A percentile compares a stretch with the other conserved stretches of the same genome.
These are phyloP conservation scores for Hermatobates lingyangjiaoensis DNA, from an alignment of 1,140 invertebrate genomes.

Conservation along the genomic window DNA sequence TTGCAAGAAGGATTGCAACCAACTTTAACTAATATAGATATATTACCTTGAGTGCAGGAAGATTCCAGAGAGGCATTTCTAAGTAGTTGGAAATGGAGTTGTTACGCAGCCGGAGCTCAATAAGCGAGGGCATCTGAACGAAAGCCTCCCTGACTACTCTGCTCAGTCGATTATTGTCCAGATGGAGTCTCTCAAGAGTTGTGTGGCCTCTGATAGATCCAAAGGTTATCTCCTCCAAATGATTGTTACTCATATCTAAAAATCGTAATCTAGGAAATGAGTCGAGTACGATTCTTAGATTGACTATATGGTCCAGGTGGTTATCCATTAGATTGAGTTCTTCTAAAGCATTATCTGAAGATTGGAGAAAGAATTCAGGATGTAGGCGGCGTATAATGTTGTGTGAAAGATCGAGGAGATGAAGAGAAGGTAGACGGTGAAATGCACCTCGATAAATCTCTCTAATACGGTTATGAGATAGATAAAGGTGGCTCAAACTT, in stretches of 20 bases:
- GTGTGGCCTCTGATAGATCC: slow-evolving; percentile 55
- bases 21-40: too few species aligned
- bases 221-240: slow-evolving; percentile 47
- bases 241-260: slow-evolving; percentile 19
- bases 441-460: slow-evolving; percentile 60
- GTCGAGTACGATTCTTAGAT: slow-evolving; percentile 47
- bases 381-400: slow-evolving; percentile 59
- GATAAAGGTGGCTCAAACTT: slow-evolving; percentile 12
- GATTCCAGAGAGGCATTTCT: slow-evolving; percentile 54
- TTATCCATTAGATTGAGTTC: slow-evolving; percentile 56
- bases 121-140: slow-evolving; percentile 55
- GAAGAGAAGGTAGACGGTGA: slow-evolving; percentile 48
- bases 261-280: slow-evolving; percentile 34
- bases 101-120: slow-evolving; percentile 57
- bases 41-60: slow-evolving; percentile 53
- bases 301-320: slow-evolving; percentile 47
- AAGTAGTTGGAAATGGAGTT: slow-evolving; percentile 43
- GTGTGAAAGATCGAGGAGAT: slow-evolving; percentile 51
- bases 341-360: slow-evolving; percentile 38
- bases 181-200: slow-evolving; percentile 53
- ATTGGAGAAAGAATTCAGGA: slow-evolving; percentile 57
- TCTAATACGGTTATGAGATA: slow-evolving; percentile 19
- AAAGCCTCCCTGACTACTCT: slow-evolving; percentile 56
- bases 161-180: slow-evolving; percentile 56
- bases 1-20: too few species aligned